Conservation (phyloP, 1,140 invertebrate species). For the Apis dorsata region DNA sequence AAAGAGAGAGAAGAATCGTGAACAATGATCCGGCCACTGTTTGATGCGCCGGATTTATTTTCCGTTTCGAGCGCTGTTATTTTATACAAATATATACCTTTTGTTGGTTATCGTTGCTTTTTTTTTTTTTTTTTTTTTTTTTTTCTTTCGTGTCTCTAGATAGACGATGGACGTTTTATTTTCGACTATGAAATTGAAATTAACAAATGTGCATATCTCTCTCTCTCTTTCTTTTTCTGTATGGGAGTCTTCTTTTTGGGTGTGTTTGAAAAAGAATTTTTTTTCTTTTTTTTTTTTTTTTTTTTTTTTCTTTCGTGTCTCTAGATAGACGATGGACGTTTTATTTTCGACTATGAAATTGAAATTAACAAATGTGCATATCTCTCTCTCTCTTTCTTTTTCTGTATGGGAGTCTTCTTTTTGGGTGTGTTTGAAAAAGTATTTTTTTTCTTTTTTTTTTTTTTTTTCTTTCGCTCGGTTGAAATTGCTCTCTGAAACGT, state of each 20-base stretch:
- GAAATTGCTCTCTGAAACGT: too few species aligned
- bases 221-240: too few species aligned
- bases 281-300: background rate
- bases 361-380: background rate
- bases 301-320: too few species aligned
- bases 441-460: background rate
- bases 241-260: too few species aligned
- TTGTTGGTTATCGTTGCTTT: background rate
- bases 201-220: background rate
- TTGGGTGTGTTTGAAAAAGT: too few species aligned
- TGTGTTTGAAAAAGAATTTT: too few species aligned
- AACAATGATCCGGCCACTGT: slow-evolving; percentile 22
- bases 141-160: too few species aligned
- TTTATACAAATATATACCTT: background rate
- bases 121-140: background rate
- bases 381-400: too few species aligned
- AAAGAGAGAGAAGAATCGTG: background rate
- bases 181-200: background rate
- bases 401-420: too few species aligned
- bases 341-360: background rate
- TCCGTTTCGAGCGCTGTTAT: background rate
- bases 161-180: background rate
- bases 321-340: background rate
- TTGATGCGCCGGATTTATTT: slow-evolving; percentile 24
- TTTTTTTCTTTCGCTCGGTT: too few species aligned